Evolutionary conservation across 2,113 vertebrate species (phyloP).

Genomic region (Cranoglanis bouderius): DNA sequence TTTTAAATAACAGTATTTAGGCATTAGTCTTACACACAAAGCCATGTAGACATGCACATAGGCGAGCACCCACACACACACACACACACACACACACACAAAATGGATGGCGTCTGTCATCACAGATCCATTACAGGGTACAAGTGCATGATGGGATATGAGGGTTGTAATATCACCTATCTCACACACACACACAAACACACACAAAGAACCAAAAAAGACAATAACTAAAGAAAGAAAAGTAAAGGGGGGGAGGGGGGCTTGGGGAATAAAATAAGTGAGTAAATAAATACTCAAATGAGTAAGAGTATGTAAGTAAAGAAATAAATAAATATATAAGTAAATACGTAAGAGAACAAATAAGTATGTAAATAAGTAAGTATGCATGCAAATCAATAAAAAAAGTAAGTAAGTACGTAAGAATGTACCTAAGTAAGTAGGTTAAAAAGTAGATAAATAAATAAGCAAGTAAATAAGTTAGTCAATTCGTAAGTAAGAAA

Average conservation of each 20-base stretch:
- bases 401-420: neutral
- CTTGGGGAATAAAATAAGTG: no score
- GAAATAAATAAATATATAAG: neutral
- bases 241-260: no score
- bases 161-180: constrained; percentile 7
- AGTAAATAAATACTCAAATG: no score
- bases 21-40: constrained; percentile 17
- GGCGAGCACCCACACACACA: neutral
- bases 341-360: neutral
- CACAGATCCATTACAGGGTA: constrained; percentile 22
- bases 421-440: no score
- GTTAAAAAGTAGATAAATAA: no score
- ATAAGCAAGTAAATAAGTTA: neutral
- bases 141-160: constrained; percentile 26
- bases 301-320: no score
- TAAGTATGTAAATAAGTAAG: neutral
- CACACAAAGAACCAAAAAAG: neutral
- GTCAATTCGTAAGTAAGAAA: neutral
- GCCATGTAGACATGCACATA: neutral
- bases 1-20: constrained; percentile 35
- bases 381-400: neutral
- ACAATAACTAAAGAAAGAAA: neutral
- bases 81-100: constrained; percentile 16
- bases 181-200: neutral
- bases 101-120: constrained; percentile 18